These are phyloP conservation scores for Vespertilio murinus DNA, from an alignment of 2,797 vertebrate genomes.

Conservation along the genomic window DNA sequence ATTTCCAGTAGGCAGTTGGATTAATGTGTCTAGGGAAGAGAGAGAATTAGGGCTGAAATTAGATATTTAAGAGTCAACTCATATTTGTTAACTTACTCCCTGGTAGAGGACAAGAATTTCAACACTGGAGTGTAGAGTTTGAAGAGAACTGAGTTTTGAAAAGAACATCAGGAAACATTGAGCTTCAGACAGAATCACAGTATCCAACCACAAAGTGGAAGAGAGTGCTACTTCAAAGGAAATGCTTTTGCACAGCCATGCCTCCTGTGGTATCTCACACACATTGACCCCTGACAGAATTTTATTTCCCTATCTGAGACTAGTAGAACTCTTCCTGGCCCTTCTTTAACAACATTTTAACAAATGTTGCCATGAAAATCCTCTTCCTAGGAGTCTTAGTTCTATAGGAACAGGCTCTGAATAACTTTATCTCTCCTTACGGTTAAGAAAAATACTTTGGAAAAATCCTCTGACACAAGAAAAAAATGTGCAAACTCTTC, in stretches of 20 bases:
- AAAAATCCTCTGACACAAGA: not conserved
- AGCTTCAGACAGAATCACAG: not conserved
- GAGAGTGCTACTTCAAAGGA: not conserved
- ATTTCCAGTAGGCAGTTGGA: constrained; percentile 60
- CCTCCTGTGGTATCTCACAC: not conserved
- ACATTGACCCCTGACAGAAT: not conserved
- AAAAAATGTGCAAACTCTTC: not conserved
- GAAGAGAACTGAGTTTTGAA: constrained; percentile 26
- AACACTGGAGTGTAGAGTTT: not conserved
- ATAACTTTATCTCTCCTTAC: not conserved
- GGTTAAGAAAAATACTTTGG: constrained; percentile 2
- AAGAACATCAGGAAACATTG: not conserved
- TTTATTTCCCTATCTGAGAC: not conserved
- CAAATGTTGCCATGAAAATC: not conserved
- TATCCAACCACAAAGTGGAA: not conserved
- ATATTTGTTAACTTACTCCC: not conserved
- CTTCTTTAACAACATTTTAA: constrained; percentile 1
- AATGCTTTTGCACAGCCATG: not conserved
- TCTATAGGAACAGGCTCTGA: not conserved
- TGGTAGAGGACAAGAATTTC: not conserved
- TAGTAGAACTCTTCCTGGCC: not conserved
- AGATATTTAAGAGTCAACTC: not conserved
- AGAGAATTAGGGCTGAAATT: constrained; percentile 24
- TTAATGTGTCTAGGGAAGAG: constrained; percentile 70
- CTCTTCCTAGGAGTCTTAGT: not conserved